A percentile compares a stretch with the other conserved stretches of the same genome.
Evolutionary conservation across 2,888 invertebrate species (phyloP).

Genomic region (Epiperipatus broadwayi): DNA sequence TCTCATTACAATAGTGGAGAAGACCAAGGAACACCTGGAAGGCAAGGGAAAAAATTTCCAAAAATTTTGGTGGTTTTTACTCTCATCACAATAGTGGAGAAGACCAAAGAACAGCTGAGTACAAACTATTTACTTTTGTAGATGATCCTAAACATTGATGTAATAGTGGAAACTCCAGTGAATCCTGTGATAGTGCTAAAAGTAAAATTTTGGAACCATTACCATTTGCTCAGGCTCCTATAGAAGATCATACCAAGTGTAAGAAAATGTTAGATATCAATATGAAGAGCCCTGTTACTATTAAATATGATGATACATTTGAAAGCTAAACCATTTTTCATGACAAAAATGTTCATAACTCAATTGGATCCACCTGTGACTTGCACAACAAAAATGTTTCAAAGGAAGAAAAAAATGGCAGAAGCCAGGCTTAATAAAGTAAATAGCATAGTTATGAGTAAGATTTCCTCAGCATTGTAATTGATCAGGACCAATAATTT

Average conservation of each 20-base stretch:
- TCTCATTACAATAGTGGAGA: too few species aligned
- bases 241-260: slow-evolving; percentile 53
- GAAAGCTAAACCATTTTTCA: not conserved
- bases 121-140: too few species aligned
- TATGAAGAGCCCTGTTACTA: too few species aligned
- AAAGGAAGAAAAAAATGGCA: slow-evolving; percentile 29
- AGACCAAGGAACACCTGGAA: too few species aligned
- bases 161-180: slow-evolving; percentile 17
- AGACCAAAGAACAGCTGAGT: not conserved
- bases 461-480: too few species aligned
- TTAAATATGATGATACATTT: too few species aligned
- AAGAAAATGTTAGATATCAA: slow-evolving; percentile 42
- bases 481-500: slow-evolving; percentile 10
- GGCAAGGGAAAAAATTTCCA: too few species aligned
- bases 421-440: slow-evolving; percentile 19
- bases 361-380: slow-evolving; percentile 52
- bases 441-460: slow-evolving; percentile 31
- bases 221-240: slow-evolving; percentile 28
- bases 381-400: slow-evolving; percentile 38
- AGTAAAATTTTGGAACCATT: slow-evolving; percentile 16
- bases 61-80: too few species aligned
- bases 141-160: slow-evolving; percentile 16
- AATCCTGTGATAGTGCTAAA: slow-evolving; percentile 17
- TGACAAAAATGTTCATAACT: slow-evolving; percentile 32
- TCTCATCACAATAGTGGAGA: too few species aligned